These are phyloP conservation scores for Colistium nudipinnis DNA, from an alignment of 2,113 vertebrate species.

Conservation along the genomic window DNA sequence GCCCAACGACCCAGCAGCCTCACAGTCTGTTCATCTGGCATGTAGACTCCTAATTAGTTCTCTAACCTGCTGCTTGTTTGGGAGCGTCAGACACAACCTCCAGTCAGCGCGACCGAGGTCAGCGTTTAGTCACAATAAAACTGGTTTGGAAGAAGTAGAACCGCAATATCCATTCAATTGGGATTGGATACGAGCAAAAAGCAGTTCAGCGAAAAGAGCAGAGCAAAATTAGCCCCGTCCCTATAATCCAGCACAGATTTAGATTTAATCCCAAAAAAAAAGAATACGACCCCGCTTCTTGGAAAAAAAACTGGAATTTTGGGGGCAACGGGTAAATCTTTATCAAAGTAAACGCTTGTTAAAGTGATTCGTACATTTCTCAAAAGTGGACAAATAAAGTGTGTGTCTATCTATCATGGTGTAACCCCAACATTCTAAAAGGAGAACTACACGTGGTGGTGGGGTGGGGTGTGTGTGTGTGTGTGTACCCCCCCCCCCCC, in stretches of 20 bases:
- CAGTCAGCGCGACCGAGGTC: background rate
- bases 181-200: background rate
- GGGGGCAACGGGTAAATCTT: no score
- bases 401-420: no score
- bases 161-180: background rate
- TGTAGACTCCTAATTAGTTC: slow-evolving; percentile 64
- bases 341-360: background rate
- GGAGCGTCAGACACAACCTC: slow-evolving; percentile 25
- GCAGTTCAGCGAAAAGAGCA: slow-evolving; percentile 14
- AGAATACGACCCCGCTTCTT: background rate
- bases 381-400: no score
- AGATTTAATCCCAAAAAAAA: slow-evolving; percentile 24
- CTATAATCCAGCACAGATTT: slow-evolving; percentile 35
- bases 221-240: slow-evolving; percentile 15
- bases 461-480: slow-evolving; percentile 1
- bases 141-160: background rate
- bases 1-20: slow-evolving; percentile 45
- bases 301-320: background rate
- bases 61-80: slow-evolving; percentile 64
- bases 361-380: background rate
- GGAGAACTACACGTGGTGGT: background rate
- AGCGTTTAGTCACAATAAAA: background rate
- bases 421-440: no score
- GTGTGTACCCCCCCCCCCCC: slow-evolving; percentile 47
- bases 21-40: slow-evolving; percentile 65